Evolutionary conservation across 2,888 invertebrate species (phyloP).

Genomic region (Mongoloraphidia duomilia): DNA sequence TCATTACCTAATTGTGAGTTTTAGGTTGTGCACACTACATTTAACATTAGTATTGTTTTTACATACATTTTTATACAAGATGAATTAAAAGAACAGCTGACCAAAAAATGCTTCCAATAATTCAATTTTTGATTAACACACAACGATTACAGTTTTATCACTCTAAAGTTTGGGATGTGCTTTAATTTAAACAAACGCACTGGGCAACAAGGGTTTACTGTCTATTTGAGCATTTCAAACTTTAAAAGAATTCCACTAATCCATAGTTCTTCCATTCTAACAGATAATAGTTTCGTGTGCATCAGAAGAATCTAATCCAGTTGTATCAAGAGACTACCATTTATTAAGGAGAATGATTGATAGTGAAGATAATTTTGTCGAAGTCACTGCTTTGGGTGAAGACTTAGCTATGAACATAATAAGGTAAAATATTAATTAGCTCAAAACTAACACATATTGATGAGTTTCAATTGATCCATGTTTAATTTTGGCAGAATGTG

Average conservation of each 20-base stretch:
- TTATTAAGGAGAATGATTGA: constrained; percentile 79
- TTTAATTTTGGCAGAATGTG: constrained; percentile 50
- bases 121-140: too few species aligned
- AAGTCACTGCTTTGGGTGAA: constrained; percentile 81
- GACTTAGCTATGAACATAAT: constrained; percentile 88
- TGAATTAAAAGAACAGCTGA: not conserved
- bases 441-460: not conserved
- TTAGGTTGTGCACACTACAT: not conserved
- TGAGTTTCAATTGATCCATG: not conserved
- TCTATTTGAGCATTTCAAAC: too few species aligned
- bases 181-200: too few species aligned
- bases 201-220: too few species aligned
- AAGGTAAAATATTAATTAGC: constrained; percentile 33
- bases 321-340: constrained; percentile 77
- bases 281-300: constrained; percentile 86
- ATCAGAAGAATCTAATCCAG: constrained; percentile 71
- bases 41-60: too few species aligned
- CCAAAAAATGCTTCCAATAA: too few species aligned
- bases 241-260: constrained; percentile 1
- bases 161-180: too few species aligned
- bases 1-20: not conserved
- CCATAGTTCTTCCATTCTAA: not conserved
- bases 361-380: constrained; percentile 74
- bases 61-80: not conserved
- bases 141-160: too few species aligned